Base-by-base conservation (phyloP, 92 coral and sea anemone genomes). In the Epizoanthus stellaris region DNA sequence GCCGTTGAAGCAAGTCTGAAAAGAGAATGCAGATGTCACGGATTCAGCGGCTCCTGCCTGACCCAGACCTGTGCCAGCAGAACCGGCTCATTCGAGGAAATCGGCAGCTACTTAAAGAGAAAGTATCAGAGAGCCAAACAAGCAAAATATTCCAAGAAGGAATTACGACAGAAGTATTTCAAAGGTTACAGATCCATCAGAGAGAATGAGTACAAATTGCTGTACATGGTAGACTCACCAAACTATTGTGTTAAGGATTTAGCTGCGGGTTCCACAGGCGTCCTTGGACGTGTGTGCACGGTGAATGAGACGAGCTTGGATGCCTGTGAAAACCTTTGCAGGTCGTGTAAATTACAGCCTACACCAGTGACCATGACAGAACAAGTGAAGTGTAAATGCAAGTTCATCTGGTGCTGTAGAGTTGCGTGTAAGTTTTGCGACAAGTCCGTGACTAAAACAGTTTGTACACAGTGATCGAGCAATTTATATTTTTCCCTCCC, bases 371-470 rank as follows among this genome's bases (percentile, higher is more conserved):
- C 62, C 16, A 69, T 86, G 3, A 63, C 15, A 20, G 77, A 88
- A 49, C 85, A 70, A 19, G 70, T 70, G 7, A 94, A 92, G 14
- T 95, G 98, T 72, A 88, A 82, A 38, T 95, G 98, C 75, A 87
- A 92, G 86, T 95, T 95, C 67, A 85, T 80, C 12, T 95, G 98
- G 98, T 95, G 98, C 85, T 95, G 98, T 64, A 67, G 72, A 3
- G 98, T 95, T 12, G 45, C 54, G 21, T 95, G 98, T 17, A 59
- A 82, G n/a, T 69, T 52, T 5, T 95, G 98, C 84, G 54, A 61
- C 69, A 71, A 25, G 9, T 4, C 19, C 0, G 84, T 76, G 43
- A 45, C 87, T 76, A 80, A 80, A 9, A 88, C 76, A 17, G 91
- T 80, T 1, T 93, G 95, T 25, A 64, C 16, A 13, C 66, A 63